phyloP scores from a whole-genome alignment of 2,888 invertebrate species.

The Herminia tarsipennalis region DNA sequence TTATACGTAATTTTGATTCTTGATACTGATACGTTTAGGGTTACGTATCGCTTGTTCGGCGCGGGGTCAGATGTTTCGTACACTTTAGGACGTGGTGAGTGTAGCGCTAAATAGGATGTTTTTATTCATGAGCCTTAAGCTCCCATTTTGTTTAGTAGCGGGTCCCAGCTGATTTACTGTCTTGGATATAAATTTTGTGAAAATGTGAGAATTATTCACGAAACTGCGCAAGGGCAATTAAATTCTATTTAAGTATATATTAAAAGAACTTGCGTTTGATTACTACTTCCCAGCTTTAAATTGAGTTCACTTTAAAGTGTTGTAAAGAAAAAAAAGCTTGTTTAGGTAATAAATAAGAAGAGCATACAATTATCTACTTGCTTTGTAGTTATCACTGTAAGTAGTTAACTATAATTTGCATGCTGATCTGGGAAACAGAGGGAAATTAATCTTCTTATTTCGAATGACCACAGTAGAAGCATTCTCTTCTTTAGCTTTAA shows the following conservation, averaged over 20 bases:
- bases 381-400: slow-evolving; percentile 7
- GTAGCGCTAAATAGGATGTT: slow-evolving; percentile 84
- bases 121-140: slow-evolving; percentile 83
- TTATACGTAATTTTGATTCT: slow-evolving; percentile 69
- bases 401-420: slow-evolving; percentile 5
- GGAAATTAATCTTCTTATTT: neutral
- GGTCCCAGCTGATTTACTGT: slow-evolving; percentile 81
- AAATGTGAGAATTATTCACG: slow-evolving; percentile 66
- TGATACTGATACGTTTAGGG: slow-evolving; percentile 55
- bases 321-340: neutral
- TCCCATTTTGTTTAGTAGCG: slow-evolving; percentile 82
- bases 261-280: slow-evolving; percentile 26
- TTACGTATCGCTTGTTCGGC: slow-evolving; percentile 51
- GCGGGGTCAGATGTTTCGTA: slow-evolving; percentile 53
- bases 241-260: slow-evolving; percentile 39
- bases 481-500: neutral
- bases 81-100: slow-evolving; percentile 66
- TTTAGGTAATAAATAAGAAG: slow-evolving; percentile 6
- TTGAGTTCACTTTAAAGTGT: slow-evolving; percentile 7
- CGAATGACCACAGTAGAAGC: neutral
- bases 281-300: slow-evolving; percentile 25
- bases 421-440: slow-evolving; percentile 6
- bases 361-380: slow-evolving; percentile 14
- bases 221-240: slow-evolving; percentile 54
- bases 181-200: slow-evolving; percentile 78